Base-by-base conservation (phyloP, 2,797 vertebrate genomes). In the Sebastolobus altivelis region DNA sequence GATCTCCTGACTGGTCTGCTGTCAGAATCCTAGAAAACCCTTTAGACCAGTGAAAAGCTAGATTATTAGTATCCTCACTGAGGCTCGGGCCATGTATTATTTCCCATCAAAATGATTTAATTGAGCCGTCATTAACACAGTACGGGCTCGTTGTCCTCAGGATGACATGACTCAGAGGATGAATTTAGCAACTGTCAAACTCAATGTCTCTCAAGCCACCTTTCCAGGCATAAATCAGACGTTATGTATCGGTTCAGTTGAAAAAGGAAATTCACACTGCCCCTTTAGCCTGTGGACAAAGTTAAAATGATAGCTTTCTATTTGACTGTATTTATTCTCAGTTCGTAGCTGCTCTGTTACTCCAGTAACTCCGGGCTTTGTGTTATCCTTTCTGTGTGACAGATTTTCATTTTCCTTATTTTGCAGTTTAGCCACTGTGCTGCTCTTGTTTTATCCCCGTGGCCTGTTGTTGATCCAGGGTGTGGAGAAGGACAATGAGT, bases 161-260 rank as follows among this genome's bases (percentile, higher is more conserved):
- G 61, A 74, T 67, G 72, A 67, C 43, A 52, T 62, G 72, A 87
- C 75, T 84, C 72, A 54, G 55, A 82, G 49, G 86, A 78, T 40
- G 10, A 71, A 85, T 88, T 86, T 77, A 85, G 80, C 43, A 79
- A 67, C 78, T 80, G 87, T 84, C 84, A 81, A 70, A 83, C 62
- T 77, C 56, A 1, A 77, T 87, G 74, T 72, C 46, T 72, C 56
- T 74, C 66, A 33, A 61, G 11, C 22, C 33, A 75, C 60, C 11
- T 77, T 87, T 82, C 63, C 66, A 82, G 72, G 61, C 65, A 58
- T 77, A 69, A 71, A 73, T 88, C 81, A 84, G 55, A 81, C 31
- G 38, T 75, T 71, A 68, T 76, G 55, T 72, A 75, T 76, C 27
- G 13, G 58, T 18, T 68, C 29, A 59, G 8, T 68, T 65, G 14